Evolutionary conservation across 2,113 vertebrate genomes (phyloP).

Genomic region (Onychostoma macrolepis): DNA sequence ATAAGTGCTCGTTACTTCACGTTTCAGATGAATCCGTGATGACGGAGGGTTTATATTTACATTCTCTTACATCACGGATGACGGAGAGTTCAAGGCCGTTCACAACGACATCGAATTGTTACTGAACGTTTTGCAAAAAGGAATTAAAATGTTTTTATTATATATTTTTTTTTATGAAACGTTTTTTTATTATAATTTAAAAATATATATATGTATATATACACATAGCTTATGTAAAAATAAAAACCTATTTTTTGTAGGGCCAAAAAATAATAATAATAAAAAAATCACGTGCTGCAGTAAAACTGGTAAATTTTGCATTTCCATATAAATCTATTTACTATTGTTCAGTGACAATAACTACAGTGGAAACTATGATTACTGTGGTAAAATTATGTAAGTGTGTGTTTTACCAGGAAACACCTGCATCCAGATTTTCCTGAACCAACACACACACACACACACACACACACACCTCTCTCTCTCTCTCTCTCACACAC

Average conservation of each 20-base stretch:
- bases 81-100: not conserved
- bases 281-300: not conserved
- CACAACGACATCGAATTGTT: too few relatives aligned
- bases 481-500: too few relatives aligned
- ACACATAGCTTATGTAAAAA: too few relatives aligned
- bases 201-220: too few relatives aligned
- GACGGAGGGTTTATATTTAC: not conserved
- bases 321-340: not conserved
- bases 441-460: not conserved
- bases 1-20: not conserved
- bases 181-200: too few relatives aligned
- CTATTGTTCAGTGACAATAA: not conserved
- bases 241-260: too few relatives aligned
- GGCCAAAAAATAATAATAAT: not conserved
- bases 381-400: not conserved
- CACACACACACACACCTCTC: too few relatives aligned
- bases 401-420: constrained; percentile 12
- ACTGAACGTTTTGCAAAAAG: not conserved
- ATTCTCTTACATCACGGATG: not conserved
- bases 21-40: not conserved
- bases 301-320: not conserved
- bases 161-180: too few relatives aligned
- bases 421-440: constrained; percentile 25
- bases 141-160: not conserved
- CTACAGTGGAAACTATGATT: not conserved